Conservation (phyloP, 1,140 invertebrate species). For the Pissodes strobi region DNA sequence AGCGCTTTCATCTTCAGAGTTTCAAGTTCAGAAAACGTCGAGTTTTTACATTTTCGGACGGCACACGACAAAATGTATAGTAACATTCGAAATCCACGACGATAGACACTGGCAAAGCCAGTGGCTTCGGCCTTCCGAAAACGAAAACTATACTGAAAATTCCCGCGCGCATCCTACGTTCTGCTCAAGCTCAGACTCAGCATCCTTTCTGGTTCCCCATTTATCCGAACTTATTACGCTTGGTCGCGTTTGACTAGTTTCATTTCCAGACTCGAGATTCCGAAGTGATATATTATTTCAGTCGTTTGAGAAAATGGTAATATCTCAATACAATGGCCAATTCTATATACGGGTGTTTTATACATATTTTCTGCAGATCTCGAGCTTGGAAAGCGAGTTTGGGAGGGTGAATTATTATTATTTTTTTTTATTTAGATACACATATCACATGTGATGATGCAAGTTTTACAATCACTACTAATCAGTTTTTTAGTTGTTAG, state of each 20-base stretch:
- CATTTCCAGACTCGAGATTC: background rate
- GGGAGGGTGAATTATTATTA: too few species aligned
- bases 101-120: conserved; percentile 31
- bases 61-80: conserved; percentile 22
- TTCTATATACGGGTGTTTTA: too few species aligned
- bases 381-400: too few species aligned
- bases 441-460: too few species aligned
- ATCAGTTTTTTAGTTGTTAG: too few species aligned
- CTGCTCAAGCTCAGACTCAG: conserved; percentile 33
- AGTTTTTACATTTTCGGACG: conserved; percentile 28
- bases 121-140: conserved; percentile 20
- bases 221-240: conserved; percentile 20
- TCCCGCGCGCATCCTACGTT: conserved; percentile 30
- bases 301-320: too few species aligned
- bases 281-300: too few species aligned
- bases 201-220: conserved; percentile 26
- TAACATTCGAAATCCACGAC: conserved; percentile 31
- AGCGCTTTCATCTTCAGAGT: conserved; percentile 12
- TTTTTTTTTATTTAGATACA: too few species aligned
- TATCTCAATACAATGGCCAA: too few species aligned
- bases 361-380: too few species aligned
- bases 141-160: conserved; percentile 32
- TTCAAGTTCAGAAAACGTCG: conserved; percentile 7
- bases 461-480: too few species aligned
- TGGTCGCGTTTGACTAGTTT: conserved; percentile 11